A percentile compares a stretch with the other conserved stretches of the same genome.
phyloP scores from a whole-genome alignment of 2,888 invertebrate genomes.

The Busseola fusca region DNA sequence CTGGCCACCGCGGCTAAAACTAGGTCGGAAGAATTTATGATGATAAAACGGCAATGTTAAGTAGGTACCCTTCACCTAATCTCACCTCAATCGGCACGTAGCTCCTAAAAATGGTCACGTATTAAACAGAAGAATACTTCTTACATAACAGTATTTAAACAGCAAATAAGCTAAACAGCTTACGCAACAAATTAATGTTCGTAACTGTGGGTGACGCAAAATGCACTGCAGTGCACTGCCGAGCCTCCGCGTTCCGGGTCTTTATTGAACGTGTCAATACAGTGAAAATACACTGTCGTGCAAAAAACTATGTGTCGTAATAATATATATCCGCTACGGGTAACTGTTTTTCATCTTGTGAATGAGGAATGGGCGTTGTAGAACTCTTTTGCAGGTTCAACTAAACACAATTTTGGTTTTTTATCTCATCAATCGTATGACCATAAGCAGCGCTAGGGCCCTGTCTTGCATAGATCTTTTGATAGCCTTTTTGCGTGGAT shows the following conservation, averaged over 20 bases:
- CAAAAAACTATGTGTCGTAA: constrained; percentile 3
- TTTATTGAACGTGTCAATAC: constrained; percentile 26
- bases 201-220: constrained; percentile 52
- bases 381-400: not conserved
- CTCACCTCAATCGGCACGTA: not conserved
- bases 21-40: not conserved
- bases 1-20: not conserved
- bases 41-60: not conserved
- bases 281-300: constrained; percentile 16
- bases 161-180: constrained; percentile 44
- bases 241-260: constrained; percentile 27
- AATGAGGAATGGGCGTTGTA: not conserved
- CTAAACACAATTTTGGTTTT: not conserved
- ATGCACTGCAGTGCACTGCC: constrained; percentile 45
- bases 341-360: not conserved
- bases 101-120: constrained; percentile 23
- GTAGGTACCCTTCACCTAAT: not conserved
- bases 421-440: not conserved
- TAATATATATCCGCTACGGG: constrained; percentile 5
- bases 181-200: constrained; percentile 49
- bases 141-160: constrained; percentile 35
- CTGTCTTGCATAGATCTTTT: no score
- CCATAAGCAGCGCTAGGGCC: no score
- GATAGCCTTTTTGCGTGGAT: no score
- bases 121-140: constrained; percentile 13